These are phyloP conservation scores for Turritopsis dohrnii DNA, from an alignment of 30 jellyfish, hydroid and myxozoan genomes.

Conservation along the genomic window DNA sequence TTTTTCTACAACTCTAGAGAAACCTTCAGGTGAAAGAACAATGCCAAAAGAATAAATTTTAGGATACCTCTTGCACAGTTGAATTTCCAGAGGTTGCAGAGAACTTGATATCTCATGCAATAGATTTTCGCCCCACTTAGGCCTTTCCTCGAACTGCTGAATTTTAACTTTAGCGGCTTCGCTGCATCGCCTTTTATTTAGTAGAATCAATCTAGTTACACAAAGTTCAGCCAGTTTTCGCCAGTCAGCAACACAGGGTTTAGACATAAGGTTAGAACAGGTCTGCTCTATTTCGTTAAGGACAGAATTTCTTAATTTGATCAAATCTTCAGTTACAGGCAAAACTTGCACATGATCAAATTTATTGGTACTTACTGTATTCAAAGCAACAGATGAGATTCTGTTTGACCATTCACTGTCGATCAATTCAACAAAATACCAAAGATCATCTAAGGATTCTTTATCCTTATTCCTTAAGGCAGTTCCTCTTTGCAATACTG, in stretches of 20 bases:
- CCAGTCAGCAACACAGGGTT: conserved; percentile 9
- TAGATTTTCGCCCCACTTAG: conserved; percentile 12
- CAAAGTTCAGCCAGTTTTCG: conserved; percentile 9
- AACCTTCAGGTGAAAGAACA: neutral
- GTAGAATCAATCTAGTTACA: conserved; percentile 17
- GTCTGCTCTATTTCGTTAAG: conserved; percentile 3
- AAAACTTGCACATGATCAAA: conserved; percentile 4
- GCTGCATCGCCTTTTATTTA: conserved; percentile 38
- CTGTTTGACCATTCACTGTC: conserved; percentile 20
- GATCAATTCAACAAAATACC: conserved; percentile 20
- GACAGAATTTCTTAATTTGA: conserved; percentile 17
- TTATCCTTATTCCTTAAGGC: conserved; percentile 18
- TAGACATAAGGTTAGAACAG: neutral
- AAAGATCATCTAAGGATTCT: neutral
- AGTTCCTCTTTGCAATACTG: conserved; percentile 26
- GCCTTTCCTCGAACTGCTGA: conserved; percentile 10
- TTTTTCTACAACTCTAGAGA: neutral
- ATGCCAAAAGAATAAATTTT: neutral
- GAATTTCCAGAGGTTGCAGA: conserved; percentile 39
- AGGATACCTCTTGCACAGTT: conserved; percentile 30
- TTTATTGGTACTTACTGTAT: conserved; percentile 26
- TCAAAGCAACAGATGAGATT: conserved; percentile 20
- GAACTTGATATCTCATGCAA: conserved; percentile 29
- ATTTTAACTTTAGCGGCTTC: conserved; percentile 25
- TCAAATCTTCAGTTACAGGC: conserved; percentile 37